Conservation (phyloP, 2,797 vertebrate species). For the Pachyuromys duprasi region DNA sequence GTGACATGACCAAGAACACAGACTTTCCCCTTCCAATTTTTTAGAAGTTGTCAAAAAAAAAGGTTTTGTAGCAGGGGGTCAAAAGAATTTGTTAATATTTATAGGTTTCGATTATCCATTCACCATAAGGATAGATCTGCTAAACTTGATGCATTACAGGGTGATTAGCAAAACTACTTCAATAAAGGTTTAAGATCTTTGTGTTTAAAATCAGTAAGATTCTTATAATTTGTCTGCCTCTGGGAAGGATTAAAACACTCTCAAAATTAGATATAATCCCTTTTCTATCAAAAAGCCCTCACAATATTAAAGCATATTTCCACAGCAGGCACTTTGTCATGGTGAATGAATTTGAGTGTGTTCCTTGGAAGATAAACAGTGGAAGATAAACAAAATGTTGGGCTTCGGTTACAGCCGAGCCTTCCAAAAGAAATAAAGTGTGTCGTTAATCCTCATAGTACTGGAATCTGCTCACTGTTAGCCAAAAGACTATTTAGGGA, state of each 20-base stretch:
- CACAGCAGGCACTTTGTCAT: constrained; percentile 53
- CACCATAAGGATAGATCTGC: not conserved
- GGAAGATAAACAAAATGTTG: constrained; percentile 64
- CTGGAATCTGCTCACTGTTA: constrained; percentile 58
- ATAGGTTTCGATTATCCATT: not conserved
- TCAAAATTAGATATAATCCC: not conserved
- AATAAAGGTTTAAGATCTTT: not conserved
- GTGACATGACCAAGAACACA: not conserved
- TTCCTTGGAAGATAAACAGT: constrained; percentile 67
- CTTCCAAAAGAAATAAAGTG: constrained; percentile 70
- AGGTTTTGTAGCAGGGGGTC: not conserved
- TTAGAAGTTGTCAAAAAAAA: not conserved
- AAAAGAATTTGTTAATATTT: constrained; percentile 40
- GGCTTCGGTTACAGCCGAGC: constrained; percentile 45
- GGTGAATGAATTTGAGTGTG: not conserved
- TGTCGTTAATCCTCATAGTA: constrained; percentile 55
- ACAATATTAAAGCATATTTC: not conserved
- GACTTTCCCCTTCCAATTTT: constrained; percentile 15
- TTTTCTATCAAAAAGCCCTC: constrained; percentile 3
- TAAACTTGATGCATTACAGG: not conserved
- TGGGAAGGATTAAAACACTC: not conserved
- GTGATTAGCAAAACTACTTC: not conserved
- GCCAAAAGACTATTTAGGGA: constrained; percentile 56
- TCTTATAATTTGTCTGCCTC: not conserved
- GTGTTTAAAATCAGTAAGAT: constrained; percentile 14